Percentiles rank a stretch among this genome's conserved stretches.
These are phyloP conservation scores for Tichodroma muraria DNA, from an alignment of 2,113 vertebrate species.

Conservation along the genomic window DNA sequence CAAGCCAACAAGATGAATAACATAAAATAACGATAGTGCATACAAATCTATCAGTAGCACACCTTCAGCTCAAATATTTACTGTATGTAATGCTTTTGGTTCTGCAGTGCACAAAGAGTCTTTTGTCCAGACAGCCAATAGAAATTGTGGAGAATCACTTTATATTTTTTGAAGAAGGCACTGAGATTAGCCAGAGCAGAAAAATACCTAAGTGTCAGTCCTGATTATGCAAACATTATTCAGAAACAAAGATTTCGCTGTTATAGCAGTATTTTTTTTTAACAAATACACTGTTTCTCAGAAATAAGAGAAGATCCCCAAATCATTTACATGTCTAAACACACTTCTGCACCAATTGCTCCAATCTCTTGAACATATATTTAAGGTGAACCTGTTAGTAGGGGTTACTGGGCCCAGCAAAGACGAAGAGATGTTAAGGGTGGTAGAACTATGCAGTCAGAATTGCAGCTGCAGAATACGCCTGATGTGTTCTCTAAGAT, in stretches of 20 bases:
- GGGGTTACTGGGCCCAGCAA: not conserved
- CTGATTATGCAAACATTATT: not conserved
- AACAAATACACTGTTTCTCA: not conserved
- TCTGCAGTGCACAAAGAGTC: not conserved
- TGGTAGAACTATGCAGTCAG: not conserved
- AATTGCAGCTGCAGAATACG: not conserved
- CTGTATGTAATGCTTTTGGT: conserved; percentile 6
- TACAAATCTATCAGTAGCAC: conserved; percentile 25
- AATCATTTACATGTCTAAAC: not conserved
- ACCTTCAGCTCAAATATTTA: conserved; percentile 58
- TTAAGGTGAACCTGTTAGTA: not conserved
- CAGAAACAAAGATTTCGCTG: not conserved
- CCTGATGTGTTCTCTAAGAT: not conserved
- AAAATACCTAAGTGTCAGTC: not conserved
- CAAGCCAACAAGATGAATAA: not conserved
- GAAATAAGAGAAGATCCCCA: not conserved
- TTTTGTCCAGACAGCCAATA: conserved; percentile 20
- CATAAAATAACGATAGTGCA: not conserved
- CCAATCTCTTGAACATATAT: not conserved
- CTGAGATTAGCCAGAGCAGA: not conserved
- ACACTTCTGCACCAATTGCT: not conserved
- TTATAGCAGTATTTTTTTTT: not conserved
- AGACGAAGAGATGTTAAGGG: not conserved
- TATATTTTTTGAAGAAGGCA: not conserved
- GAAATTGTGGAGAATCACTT: not conserved